phyloP scores from a whole-genome alignment of 2,797 vertebrate genomes.

The Enteromius mattozi region DNA sequence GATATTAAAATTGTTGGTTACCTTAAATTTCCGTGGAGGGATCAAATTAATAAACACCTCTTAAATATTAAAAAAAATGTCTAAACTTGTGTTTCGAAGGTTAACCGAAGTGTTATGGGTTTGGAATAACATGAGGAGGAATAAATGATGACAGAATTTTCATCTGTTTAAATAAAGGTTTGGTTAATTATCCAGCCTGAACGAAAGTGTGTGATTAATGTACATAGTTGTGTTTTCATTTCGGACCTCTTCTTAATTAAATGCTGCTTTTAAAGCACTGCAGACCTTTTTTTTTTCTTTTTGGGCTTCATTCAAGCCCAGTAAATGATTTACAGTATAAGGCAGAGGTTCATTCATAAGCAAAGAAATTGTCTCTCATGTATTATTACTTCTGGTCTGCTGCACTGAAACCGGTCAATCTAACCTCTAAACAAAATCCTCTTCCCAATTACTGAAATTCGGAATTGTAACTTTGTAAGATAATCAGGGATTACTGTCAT shows the following conservation, averaged over 20 bases:
- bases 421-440: slow-evolving; percentile 39
- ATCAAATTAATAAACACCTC: neutral
- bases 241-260: neutral
- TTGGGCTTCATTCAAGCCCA: neutral
- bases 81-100: neutral
- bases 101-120: neutral
- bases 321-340: slow-evolving; percentile 22
- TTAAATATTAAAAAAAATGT: neutral
- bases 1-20: neutral
- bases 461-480: slow-evolving; percentile 17
- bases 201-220: neutral
- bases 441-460: slow-evolving; percentile 25
- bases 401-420: slow-evolving; percentile 6
- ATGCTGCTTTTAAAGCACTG: slow-evolving; percentile 8
- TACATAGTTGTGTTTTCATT: neutral
- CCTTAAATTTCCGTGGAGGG: neutral
- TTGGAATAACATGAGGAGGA: neutral
- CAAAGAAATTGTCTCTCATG: slow-evolving; percentile 15
- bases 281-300: neutral
- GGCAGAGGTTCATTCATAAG: slow-evolving; percentile 14
- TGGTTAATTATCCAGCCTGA: slow-evolving; percentile 25
- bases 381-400: slow-evolving; percentile 10
- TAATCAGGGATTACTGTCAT: slow-evolving; percentile 31
- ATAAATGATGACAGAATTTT: neutral
- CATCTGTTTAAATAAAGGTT: slow-evolving; percentile 2